Evolutionary conservation across 1,140 invertebrate species (phyloP).

Genomic region (Phymastichus coffea): DNA sequence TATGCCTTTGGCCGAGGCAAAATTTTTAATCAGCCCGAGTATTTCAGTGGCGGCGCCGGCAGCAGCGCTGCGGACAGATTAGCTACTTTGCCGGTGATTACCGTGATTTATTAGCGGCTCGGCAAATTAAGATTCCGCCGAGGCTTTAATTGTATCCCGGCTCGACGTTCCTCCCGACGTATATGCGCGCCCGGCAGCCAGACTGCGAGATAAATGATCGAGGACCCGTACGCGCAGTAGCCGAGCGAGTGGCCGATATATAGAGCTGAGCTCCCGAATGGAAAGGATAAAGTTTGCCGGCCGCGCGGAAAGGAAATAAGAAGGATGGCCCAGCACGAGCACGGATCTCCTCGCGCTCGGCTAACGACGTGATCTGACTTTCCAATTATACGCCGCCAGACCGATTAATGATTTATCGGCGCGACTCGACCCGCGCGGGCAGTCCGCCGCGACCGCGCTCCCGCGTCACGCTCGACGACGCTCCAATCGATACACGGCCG

Average conservation of each 20-base stretch:
- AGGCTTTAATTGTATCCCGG: background rate
- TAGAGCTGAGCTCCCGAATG: background rate
- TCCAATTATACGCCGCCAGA: background rate
- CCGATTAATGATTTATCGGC: background rate
- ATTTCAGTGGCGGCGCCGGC: no score
- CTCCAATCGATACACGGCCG: no score
- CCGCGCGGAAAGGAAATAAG: background rate
- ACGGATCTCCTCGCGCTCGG: no score
- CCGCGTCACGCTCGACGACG: no score
- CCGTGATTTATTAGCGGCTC: slow-evolving; percentile 30
- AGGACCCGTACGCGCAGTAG: background rate
- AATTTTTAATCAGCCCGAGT: no score
- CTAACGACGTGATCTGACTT: background rate
- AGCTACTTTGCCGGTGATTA: slow-evolving; percentile 30
- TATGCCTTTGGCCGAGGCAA: no score
- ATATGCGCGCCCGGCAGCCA: no score
- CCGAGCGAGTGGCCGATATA: no score
- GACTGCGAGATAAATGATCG: slow-evolving; percentile 22
- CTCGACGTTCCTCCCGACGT: no score
- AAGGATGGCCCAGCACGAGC: no score
- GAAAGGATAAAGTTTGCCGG: slow-evolving; percentile 7
- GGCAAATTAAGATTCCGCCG: slow-evolving; percentile 23
- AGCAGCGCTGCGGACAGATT: slow-evolving; percentile 19
- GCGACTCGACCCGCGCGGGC: no score
- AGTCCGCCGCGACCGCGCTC: no score